Conservation (phyloP, 1,140 invertebrate genomes). For the Drosophila equinoxialis region DNA sequence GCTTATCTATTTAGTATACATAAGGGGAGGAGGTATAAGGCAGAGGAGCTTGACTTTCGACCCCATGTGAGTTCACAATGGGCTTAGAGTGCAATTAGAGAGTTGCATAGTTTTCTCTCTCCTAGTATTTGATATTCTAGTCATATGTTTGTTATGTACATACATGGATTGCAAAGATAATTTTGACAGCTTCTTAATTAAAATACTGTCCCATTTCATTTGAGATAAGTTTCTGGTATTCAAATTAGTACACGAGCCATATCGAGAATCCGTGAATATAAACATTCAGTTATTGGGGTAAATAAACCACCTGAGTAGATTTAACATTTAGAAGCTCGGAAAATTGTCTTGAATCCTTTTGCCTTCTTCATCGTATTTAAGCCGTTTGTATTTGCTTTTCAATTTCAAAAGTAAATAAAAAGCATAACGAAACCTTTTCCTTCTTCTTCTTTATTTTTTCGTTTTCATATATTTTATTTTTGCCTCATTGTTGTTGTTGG, state of each 20-base stretch:
- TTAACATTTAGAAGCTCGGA: background rate
- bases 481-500: too few relatives aligned
- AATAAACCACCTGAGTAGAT: constrained; percentile 1
- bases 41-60: too few relatives aligned
- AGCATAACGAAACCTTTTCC: constrained; percentile 19
- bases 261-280: background rate
- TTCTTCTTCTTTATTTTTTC: constrained; percentile 8
- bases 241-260: background rate
- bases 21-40: background rate
- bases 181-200: constrained; percentile 69
- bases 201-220: constrained; percentile 60
- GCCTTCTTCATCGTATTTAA: constrained; percentile 2
- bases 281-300: constrained; percentile 7
- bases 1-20: background rate
- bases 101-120: background rate
- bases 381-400: background rate
- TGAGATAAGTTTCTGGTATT: constrained; percentile 1
- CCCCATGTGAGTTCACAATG: too few relatives aligned
- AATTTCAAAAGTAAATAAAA: constrained; percentile 8
- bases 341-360: constrained; percentile 5
- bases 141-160: constrained; percentile 49
- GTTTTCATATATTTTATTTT: constrained; percentile 16
- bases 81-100: constrained; percentile 4
- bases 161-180: constrained; percentile 51
- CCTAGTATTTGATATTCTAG: constrained; percentile 17